Conservation (phyloP, 2,888 invertebrate species). For the Cephalotes varians region DNA sequence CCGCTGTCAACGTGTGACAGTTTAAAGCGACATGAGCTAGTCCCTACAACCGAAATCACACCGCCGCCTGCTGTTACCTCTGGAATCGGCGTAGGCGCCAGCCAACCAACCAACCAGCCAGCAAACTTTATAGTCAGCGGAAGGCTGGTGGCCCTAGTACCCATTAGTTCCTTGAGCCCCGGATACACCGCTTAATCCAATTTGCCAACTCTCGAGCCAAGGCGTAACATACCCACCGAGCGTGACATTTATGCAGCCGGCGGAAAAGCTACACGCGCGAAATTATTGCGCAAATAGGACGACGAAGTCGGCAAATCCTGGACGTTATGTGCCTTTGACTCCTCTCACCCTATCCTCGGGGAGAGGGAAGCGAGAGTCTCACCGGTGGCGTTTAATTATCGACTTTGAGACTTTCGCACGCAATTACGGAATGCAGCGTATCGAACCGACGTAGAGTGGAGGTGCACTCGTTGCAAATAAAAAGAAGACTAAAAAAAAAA, state of each 20-base stretch:
- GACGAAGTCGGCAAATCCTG: conserved; percentile 51
- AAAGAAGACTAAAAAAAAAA: not conserved
- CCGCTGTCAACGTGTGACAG: conserved; percentile 54
- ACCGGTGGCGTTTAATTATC: conserved; percentile 43
- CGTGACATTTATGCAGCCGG: conserved; percentile 55
- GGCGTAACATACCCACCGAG: conserved; percentile 49
- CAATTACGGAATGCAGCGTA: conserved; percentile 45
- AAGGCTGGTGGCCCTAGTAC: conserved; percentile 50
- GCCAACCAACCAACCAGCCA: conserved; percentile 17
- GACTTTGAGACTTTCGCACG: conserved; percentile 46
- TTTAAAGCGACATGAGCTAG: conserved; percentile 54
- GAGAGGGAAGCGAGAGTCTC: not conserved
- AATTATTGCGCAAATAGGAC: conserved; percentile 57
- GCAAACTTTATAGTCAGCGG: conserved; percentile 54
- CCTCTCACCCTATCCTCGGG: not conserved
- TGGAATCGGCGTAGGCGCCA: conserved; percentile 48
- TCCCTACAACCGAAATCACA: conserved; percentile 49
- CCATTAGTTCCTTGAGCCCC: conserved; percentile 58
- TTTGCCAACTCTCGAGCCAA: conserved; percentile 43
- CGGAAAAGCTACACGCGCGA: conserved; percentile 55
- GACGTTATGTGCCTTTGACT: conserved; percentile 54
- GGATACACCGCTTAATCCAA: conserved; percentile 58
- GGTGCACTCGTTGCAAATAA: conserved; percentile 19
- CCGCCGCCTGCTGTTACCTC: conserved; percentile 54
- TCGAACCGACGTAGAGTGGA: conserved; percentile 7